Percentiles rank a stretch among this genome's conserved stretches.
Conservation (phyloP, 1,140 invertebrate species). For the Adelges cooleyi region DNA sequence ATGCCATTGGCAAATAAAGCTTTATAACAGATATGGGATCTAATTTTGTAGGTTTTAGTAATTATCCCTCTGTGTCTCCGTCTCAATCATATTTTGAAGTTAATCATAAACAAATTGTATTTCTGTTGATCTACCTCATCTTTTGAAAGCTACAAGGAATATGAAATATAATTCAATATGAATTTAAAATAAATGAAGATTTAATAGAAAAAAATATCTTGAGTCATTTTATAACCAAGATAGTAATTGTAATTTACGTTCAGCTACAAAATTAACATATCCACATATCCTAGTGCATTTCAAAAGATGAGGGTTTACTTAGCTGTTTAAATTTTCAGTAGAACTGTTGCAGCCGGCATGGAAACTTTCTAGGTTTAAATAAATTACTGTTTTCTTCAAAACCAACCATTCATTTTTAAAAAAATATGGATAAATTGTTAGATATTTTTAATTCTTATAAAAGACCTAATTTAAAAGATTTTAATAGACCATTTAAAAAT, state of each 20-base stretch:
- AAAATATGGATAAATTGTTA: background rate
- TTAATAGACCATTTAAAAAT: constrained; percentile 1
- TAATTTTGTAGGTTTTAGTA: no score
- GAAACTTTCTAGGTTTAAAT: background rate
- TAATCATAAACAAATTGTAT: no score
- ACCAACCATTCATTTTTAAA: background rate
- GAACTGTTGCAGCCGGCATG: background rate
- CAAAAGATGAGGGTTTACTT: background rate
- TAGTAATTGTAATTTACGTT: background rate
- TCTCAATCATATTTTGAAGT: no score
- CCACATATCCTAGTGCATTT: background rate
- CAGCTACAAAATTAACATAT: background rate
- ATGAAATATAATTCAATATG: no score
- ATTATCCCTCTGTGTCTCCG: no score
- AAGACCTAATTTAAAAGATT: background rate
- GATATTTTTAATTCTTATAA: background rate
- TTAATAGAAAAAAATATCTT: background rate
- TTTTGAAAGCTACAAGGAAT: no score
- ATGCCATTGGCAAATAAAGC: no score
- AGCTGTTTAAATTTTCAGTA: background rate
- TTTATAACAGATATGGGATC: no score
- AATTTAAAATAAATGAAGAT: no score
- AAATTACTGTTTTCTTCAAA: background rate
- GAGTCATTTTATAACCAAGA: background rate
- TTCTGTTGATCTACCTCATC: no score